phyloP scores from a whole-genome alignment of 2,113 vertebrate species.

The Gracilinanus agilis region DNA sequence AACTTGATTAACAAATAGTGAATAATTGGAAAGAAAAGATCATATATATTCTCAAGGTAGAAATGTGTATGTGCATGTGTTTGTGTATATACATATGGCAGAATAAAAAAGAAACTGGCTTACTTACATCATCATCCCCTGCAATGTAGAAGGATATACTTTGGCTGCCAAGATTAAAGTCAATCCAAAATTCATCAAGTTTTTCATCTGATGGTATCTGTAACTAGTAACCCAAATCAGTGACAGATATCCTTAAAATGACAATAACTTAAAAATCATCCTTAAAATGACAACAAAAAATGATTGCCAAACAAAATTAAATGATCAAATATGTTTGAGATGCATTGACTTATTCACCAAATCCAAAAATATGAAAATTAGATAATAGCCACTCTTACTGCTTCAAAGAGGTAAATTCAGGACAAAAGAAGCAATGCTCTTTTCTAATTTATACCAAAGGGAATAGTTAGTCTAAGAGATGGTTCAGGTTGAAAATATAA shows the following conservation, averaged over 20 bases:
- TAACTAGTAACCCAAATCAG: conserved; percentile 84
- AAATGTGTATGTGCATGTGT: not conserved
- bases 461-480: conserved; percentile 33
- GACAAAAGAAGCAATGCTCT: conserved; percentile 49
- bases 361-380: not conserved
- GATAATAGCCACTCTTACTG: not conserved
- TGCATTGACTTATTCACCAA: not conserved
- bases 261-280: conserved; percentile 10
- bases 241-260: not conserved
- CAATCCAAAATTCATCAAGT: conserved; percentile 97
- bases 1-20: conserved; percentile 30
- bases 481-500: conserved; percentile 22
- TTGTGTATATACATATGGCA: not conserved
- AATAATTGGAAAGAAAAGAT: conserved; percentile 25
- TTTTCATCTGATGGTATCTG: conserved; percentile 94
- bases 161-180: conserved; percentile 94
- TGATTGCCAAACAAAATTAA: conserved; percentile 21
- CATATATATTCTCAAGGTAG: conserved; percentile 25
- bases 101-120: conserved; percentile 70
- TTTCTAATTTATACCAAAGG: conserved; percentile 20
- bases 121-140: conserved; percentile 85
- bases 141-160: conserved; percentile 95
- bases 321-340: not conserved
- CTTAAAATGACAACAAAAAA: conserved; percentile 16
- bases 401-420: conserved; percentile 11